Base-by-base conservation (phyloP, 2,113 vertebrate species). In the Micronycteris hirsuta region DNA sequence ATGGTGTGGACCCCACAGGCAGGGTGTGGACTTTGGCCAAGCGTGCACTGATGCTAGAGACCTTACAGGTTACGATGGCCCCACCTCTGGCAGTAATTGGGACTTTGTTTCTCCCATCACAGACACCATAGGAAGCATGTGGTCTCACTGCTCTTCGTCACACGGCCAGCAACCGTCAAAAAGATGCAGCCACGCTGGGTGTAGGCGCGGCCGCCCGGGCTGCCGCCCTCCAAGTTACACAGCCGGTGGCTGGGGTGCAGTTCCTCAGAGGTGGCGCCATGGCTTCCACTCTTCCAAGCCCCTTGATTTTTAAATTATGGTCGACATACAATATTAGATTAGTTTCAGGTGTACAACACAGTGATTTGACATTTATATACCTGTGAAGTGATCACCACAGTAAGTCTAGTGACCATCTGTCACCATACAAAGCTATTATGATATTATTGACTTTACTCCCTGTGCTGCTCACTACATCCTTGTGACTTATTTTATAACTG, bases 181-280 rank as follows among this genome's bases (percentile, higher is more conserved):
- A 99, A 99, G 91, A 99, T 98, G 97, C 98, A 99, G 61, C 99
- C 99, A 4, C 99, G 99, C 41, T 99, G 98, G 10, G 97, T 98
- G 97, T 99, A 99, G 3, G 99, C 99, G 36, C 99, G 99, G 33
- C 98, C 98, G 16, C 99, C 99, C 0, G 99, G 98, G 56, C 98
- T 98, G 95, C 99, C 99, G 98, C 99, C 99, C 89, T 99, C 99
- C 36, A 97, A 67, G 52, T 99, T 99, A 98, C 99, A 99, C 36
- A 99, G 98, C 97, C 99, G 99, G 95, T 99, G 99, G 68, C 99
- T 99, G 19, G 31, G 74, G 10, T 99, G 96, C 14, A 89, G 52
- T 33, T 54, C 67, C 52, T 3, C 33, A 77, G 2, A n/a, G 74
- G 31, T 52, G 47, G 47, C 3, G 12, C 74, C 74, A 49, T 52